Percentiles rank a stretch among this genome's conserved stretches.
These are phyloP conservation scores for Trypoxylus dichotomus DNA, from an alignment of 1,140 invertebrate species.

Conservation along the genomic window DNA sequence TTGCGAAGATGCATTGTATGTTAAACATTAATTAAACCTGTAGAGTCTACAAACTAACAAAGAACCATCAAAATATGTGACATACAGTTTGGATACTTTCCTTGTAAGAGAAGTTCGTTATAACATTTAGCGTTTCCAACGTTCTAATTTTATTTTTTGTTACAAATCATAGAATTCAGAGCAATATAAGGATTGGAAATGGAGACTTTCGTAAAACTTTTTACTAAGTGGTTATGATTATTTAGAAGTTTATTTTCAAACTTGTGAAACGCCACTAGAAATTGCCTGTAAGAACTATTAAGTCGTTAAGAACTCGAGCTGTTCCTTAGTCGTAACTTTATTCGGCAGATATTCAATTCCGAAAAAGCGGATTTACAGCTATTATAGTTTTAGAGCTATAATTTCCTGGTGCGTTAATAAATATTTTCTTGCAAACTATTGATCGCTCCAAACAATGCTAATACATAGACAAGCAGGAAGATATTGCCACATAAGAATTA, in stretches of 20 bases:
- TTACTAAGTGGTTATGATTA: conserved; percentile 2
- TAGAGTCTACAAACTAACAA: too few species aligned
- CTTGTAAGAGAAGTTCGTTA: too few species aligned
- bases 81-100: too few species aligned
- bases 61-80: too few species aligned
- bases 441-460: background rate
- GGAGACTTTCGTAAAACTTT: background rate
- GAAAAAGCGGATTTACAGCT: background rate
- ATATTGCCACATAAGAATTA: background rate
- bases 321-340: conserved; percentile 11
- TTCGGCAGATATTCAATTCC: conserved; percentile 2
- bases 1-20: too few species aligned
- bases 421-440: background rate
- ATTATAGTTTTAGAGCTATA: conserved; percentile 4
- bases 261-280: conserved; percentile 4
- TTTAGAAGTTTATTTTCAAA: conserved; percentile 15
- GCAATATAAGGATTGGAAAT: background rate
- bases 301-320: background rate
- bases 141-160: background rate
- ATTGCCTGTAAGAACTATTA: conserved; percentile 21
- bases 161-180: background rate
- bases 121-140: background rate
- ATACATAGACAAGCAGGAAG: background rate
- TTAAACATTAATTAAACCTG: too few species aligned
- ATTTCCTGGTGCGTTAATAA: background rate